Evolutionary conservation across 2,888 invertebrate genomes (phyloP).

Genomic region (Arctia plantaginis): DNA sequence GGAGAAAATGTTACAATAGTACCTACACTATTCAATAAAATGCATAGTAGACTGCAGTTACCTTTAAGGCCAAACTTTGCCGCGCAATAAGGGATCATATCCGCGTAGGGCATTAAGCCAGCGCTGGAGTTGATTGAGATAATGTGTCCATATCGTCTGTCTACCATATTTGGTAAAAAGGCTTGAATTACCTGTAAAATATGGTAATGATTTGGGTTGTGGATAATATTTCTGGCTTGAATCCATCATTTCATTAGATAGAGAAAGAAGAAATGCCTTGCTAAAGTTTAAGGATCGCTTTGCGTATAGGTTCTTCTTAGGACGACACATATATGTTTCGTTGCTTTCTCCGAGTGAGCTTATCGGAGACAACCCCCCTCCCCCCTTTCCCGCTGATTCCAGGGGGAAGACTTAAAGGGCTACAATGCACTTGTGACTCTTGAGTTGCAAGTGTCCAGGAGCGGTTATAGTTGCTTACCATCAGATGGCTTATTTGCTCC

Average conservation of each 20-base stretch:
- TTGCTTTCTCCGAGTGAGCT: too few species aligned
- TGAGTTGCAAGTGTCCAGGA: too few species aligned
- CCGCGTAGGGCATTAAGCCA: slow-evolving; percentile 74
- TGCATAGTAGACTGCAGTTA: slow-evolving; percentile 33
- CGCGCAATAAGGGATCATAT: slow-evolving; percentile 80
- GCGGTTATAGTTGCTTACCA: too few species aligned
- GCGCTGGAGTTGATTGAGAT: slow-evolving; percentile 80
- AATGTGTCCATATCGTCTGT: slow-evolving; percentile 77
- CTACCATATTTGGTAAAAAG: slow-evolving; percentile 81
- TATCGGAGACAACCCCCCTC: too few species aligned
- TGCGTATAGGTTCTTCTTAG: background rate
- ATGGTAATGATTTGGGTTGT: background rate
- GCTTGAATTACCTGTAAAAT: slow-evolving; percentile 76
- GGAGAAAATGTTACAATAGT: background rate
- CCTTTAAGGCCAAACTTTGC: slow-evolving; percentile 81
- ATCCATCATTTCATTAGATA: background rate
- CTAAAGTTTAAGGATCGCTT: too few species aligned
- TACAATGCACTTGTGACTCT: too few species aligned
- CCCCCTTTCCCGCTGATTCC: too few species aligned
- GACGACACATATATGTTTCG: too few species aligned
- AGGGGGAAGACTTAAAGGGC: too few species aligned
- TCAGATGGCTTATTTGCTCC: too few species aligned
- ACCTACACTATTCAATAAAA: background rate
- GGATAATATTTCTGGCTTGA: too few species aligned
- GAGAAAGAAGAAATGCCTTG: background rate